A percentile compares a stretch with the other conserved stretches of the same genome.
Conservation (phyloP, 2,888 invertebrate species). For the Plusia festucae region DNA sequence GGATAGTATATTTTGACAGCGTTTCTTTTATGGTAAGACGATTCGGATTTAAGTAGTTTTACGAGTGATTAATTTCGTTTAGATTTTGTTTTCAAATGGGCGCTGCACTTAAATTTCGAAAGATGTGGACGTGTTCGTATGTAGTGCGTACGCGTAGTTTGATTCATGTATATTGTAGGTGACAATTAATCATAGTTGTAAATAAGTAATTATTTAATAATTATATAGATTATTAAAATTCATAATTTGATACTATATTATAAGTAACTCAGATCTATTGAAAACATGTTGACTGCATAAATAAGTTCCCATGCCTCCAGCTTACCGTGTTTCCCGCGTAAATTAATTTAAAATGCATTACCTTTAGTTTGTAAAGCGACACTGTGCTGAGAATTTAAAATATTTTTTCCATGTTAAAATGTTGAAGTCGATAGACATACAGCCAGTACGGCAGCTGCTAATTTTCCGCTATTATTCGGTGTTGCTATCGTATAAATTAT, state of each 20-base stretch:
- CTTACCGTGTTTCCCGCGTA: slow-evolving; percentile 12
- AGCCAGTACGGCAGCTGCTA: slow-evolving; percentile 45
- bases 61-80: slow-evolving; percentile 70
- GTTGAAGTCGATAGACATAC: slow-evolving; percentile 15
- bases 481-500: slow-evolving; percentile 50
- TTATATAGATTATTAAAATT: too few species aligned
- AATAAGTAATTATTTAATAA: background rate
- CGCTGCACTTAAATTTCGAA: slow-evolving; percentile 17
- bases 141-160: background rate
- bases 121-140: slow-evolving; percentile 7
- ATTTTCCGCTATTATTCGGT: slow-evolving; percentile 43
- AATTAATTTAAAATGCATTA: slow-evolving; percentile 40
- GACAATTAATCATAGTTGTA: background rate
- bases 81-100: slow-evolving; percentile 56
- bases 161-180: background rate
- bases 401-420: slow-evolving; percentile 34
- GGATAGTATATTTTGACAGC: slow-evolving; percentile 71
- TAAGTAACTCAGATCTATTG: slow-evolving; percentile 7
- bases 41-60: slow-evolving; percentile 59
- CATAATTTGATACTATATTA: too few species aligned
- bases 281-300: slow-evolving; percentile 14
- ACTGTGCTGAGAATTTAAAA: slow-evolving; percentile 46
- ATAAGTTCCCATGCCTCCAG: slow-evolving; percentile 14
- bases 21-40: slow-evolving; percentile 63
- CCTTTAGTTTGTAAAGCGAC: slow-evolving; percentile 49